Conservation (phyloP, 2,113 vertebrate species). For the Delphinapterus leucas region DNA sequence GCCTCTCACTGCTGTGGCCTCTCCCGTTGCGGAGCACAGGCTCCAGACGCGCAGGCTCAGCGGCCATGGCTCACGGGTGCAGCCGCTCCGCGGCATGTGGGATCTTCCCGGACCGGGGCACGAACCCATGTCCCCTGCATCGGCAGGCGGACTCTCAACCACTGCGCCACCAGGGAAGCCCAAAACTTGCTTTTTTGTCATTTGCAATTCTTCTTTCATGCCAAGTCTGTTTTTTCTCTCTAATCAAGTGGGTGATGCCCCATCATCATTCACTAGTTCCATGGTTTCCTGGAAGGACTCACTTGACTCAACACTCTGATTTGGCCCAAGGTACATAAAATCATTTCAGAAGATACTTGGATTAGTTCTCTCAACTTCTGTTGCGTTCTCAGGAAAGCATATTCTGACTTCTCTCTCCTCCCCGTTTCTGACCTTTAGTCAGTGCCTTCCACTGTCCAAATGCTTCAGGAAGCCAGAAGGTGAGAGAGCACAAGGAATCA, state of each 20-base stretch:
- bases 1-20: accelerated
- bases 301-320: neutral
- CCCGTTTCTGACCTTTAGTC: too few species aligned
- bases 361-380: neutral
- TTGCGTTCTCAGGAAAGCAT: neutral
- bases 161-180: too few species aligned
- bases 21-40: accelerated
- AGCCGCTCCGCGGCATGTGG: too few species aligned
- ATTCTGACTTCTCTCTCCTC: too few species aligned
- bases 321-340: neutral
- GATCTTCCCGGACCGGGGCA: too few species aligned
- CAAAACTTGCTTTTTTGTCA: neutral
- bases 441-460: too few species aligned
- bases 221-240: neutral
- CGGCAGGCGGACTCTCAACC: too few species aligned
- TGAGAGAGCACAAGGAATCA: too few species aligned
- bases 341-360: neutral
- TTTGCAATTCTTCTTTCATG: neutral
- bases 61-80: too few species aligned
- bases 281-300: neutral
- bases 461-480: too few species aligned
- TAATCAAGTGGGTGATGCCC: neutral
- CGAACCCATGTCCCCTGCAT: too few species aligned
- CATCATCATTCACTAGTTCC: neutral
- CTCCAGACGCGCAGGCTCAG: too few species aligned